Base-by-base conservation (phyloP, 2,113 vertebrate species). In the Chascanopsetta lugubris region DNA sequence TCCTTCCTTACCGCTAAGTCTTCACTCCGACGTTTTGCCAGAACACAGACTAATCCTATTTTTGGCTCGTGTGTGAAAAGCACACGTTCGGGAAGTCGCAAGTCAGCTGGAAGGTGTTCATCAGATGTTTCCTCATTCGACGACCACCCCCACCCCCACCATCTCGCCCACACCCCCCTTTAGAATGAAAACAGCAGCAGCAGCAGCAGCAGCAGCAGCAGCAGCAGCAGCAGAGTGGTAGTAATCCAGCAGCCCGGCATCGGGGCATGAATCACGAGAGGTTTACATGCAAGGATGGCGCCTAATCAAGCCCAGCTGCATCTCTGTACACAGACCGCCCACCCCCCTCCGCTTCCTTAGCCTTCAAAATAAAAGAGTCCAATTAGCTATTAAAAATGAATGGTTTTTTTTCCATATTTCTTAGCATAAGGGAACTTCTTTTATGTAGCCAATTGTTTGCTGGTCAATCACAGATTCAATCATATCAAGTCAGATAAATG, bases 21-120 rank as follows among this genome's bases (percentile, higher is more conserved):
- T 65, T 55, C 25, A 11, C 60, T 62, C 25, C 12, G 21, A 48
- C 45, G n/a, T 61, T 47, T 48, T 80, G 81, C 87, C 73, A 81
- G 83, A 77, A 76, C 58, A 40, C n/a, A 69, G 56, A 87, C 76
- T 76, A 87, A 88, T 85, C 82, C 69, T 85, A 83, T 86, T 85
- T 86, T 65, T 82, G 76, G 84, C 65, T 42, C 40, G 64, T 75
- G 65, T n/a, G 18, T 72, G 68, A 81, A n/a, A 85, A 66, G 50
- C 58, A 3, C 42, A 45, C 71, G 54, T 83, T 85, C 57, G 80
- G 77, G 73, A 82, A 78, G 78, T 67, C 61, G 86, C 76, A 73
- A 78, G 85, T 85, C 84, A n/a, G 15, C 49, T 69, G 68, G 75
- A 83, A 84, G 79, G 82, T 77, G 82, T 62, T 86, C 69, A 62